A percentile compares a stretch with the other conserved stretches of the same genome.
Conservation (phyloP, 2,888 invertebrate genomes). For the Xanthia icteritia region DNA sequence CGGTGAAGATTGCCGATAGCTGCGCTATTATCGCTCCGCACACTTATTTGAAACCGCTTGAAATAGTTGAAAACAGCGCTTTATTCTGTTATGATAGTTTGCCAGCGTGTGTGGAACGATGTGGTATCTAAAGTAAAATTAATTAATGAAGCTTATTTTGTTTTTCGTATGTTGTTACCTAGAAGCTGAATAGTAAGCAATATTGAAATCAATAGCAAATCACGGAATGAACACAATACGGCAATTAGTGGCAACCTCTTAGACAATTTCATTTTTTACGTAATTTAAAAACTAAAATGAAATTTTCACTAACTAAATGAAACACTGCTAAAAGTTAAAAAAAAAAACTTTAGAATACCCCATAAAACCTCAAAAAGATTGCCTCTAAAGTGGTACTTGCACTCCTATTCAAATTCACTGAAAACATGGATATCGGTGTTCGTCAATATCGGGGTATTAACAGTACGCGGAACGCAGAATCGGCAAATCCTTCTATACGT, state of each 20-base stretch:
- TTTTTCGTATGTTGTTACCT: neutral
- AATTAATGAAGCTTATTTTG: conserved; percentile 8
- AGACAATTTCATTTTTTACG: too few relatives aligned
- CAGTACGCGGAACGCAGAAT: conserved; percentile 43
- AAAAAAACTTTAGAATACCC: neutral
- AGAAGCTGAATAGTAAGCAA: neutral
- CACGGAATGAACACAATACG: neutral
- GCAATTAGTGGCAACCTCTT: neutral
- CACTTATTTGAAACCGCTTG: conserved; percentile 34
- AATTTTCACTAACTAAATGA: too few relatives aligned
- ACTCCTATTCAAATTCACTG: conserved; percentile 39
- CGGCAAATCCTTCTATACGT: conserved; percentile 66
- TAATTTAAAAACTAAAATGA: neutral
- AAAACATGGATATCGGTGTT: conserved; percentile 51
- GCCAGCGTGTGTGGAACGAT: neutral
- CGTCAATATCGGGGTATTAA: conserved; percentile 51
- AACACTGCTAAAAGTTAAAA: neutral
- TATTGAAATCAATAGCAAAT: neutral
- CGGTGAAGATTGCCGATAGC: conserved; percentile 24
- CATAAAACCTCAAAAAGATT: conserved; percentile 17
- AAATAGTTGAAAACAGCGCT: conserved; percentile 40
- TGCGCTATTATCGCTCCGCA: conserved; percentile 14
- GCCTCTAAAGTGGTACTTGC: conserved; percentile 8
- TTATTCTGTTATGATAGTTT: conserved; percentile 33
- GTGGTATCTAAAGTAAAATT: conserved; percentile 12